Base-by-base conservation (phyloP, 30 jellyfish, hydroid and myxozoan species). In the Hydra vulgaris region DNA sequence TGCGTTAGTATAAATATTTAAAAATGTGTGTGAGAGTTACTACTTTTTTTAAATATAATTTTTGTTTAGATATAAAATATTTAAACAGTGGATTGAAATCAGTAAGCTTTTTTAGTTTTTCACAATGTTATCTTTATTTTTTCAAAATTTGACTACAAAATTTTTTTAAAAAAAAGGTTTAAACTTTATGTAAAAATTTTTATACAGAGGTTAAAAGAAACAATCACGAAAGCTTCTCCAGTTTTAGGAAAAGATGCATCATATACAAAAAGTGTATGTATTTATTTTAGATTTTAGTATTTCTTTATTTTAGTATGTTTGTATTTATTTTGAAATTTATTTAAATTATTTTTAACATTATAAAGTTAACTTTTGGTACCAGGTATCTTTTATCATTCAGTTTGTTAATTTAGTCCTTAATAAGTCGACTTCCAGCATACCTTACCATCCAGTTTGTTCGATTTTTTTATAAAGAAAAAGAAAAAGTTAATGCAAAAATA, bases 391-490 rank as follows among this genome's bases (percentile, higher is more conserved):
- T n/a, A n/a, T n/a, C n/a, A n/a, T n/a, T n/a, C n/a, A n/a, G n/a
- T n/a, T n/a, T n/a, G n/a, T 40, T 40, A 15, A 0, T 87, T 27
- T 83, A 91, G 98, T 86, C 98, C 23, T 66, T 71, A 7, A 75
- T 91, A 17, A 74, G 83, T 53, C 90, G 98, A 16, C 95, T 91
- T 18, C 98, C 98, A 7, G 96, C 95, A n/a, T 91, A 91, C 85
- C 83, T 91, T 8, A 82, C 95, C 18, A 89, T 91, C 21, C 98
- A 91, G 66, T 91, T 86, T 66, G 98, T 91, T 71, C 70, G 98
- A 54, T 91, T 91, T 66, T 91, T 82, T 69, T 91, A 86, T 85
- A 91, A 91, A 80, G 98, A 91, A 79, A 87, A 91, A 83, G 98
- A 91, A 61, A 91, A 83, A 66, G 98, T 91, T 53, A 91, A 91